Percentiles rank a stretch among this genome's conserved stretches.
Conservation (phyloP, 2,113 vertebrate genomes). For the Corythornis vintsioides region DNA sequence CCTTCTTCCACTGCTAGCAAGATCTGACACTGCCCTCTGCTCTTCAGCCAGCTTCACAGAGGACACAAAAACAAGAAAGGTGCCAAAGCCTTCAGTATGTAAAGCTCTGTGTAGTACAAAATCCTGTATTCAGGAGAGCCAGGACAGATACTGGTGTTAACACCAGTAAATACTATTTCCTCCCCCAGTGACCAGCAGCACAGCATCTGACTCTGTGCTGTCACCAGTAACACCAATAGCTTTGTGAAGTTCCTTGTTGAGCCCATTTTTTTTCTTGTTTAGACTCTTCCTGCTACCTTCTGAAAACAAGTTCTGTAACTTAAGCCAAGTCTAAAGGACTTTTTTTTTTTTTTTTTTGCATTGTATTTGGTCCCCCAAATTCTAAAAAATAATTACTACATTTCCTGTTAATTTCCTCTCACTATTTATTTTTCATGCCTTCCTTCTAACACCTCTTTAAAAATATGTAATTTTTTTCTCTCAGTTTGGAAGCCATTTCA, state of each 20-base stretch:
- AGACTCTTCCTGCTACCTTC: neutral
- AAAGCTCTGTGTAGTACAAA: neutral
- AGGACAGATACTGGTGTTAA: neutral
- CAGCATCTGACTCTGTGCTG: neutral
- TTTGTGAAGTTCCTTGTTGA: neutral
- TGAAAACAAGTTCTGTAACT: neutral
- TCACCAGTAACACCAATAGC: neutral
- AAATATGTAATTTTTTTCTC: neutral
- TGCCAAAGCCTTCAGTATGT: neutral
- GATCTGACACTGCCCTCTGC: neutral
- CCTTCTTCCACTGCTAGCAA: neutral
- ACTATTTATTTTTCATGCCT: neutral
- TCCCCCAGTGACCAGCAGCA: neutral
- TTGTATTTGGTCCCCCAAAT: neutral
- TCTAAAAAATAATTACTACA: neutral
- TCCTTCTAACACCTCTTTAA: neutral
- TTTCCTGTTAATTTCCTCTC: neutral
- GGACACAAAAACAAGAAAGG: neutral
- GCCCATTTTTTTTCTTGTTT: neutral
- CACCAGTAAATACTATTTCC: neutral
- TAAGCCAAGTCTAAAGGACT: neutral
- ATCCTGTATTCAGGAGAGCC: neutral
- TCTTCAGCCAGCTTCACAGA: neutral
- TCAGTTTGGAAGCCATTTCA: neutral
- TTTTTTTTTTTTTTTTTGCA: neutral